phyloP scores from a whole-genome alignment of 2,888 invertebrate species.

The Lasioglossum lativentre region DNA sequence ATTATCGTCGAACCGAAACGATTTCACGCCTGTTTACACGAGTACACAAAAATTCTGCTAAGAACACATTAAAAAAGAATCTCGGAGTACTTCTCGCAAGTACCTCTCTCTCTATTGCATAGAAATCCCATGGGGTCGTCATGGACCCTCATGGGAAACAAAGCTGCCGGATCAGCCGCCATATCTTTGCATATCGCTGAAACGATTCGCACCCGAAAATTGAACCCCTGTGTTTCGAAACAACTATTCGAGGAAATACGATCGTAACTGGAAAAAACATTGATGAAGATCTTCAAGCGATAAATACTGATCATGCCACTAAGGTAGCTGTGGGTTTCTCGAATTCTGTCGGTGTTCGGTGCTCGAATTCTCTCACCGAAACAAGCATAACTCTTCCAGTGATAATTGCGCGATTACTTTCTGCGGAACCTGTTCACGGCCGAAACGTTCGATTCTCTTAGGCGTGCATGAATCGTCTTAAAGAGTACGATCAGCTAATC shows the following conservation, averaged over 20 bases:
- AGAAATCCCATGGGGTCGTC: constrained; percentile 33
- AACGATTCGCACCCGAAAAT: constrained; percentile 12
- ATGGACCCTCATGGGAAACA: constrained; percentile 22
- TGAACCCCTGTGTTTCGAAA: constrained; percentile 11
- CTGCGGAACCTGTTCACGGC: constrained; percentile 8
- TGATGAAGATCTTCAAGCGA: constrained; percentile 43
- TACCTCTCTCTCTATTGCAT: constrained; percentile 25
- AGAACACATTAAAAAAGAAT: constrained; percentile 29
- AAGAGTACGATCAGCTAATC: constrained; percentile 14
- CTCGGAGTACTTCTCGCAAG: constrained; percentile 5
- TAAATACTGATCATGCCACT: constrained; percentile 32
- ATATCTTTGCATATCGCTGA: constrained; percentile 1
- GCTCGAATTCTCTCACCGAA: neutral
- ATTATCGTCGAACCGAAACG: constrained; percentile 35
- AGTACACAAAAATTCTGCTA: constrained; percentile 38
- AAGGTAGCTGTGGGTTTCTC: constrained; percentile 28
- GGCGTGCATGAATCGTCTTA: constrained; percentile 32
- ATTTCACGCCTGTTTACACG: constrained; percentile 19
- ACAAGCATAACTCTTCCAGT: constrained; percentile 7
- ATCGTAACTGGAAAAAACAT: constrained; percentile 38
- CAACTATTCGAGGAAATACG: constrained; percentile 22
- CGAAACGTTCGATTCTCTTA: neutral
- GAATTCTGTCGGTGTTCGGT: constrained; percentile 4
- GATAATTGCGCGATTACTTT: constrained; percentile 9
- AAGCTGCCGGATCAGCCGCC: neutral